phyloP scores from a whole-genome alignment of 2,113 vertebrate species.

The Toxotes jaculatrix region DNA sequence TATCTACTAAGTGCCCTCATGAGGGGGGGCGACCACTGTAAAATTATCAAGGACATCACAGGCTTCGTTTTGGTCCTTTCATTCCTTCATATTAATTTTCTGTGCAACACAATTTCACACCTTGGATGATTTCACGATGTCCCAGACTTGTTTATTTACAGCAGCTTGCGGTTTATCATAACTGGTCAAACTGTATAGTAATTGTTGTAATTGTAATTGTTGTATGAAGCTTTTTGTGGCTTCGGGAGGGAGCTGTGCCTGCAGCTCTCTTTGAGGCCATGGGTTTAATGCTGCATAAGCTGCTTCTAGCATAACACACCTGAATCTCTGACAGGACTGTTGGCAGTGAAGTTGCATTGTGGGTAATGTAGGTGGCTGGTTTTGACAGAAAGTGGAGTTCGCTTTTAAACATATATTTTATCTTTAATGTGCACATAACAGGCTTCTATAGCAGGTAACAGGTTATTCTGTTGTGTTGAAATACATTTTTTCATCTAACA shows the following conservation, averaged over 20 bases:
- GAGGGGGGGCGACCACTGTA: neutral
- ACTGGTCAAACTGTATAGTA: neutral
- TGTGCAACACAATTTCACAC: neutral
- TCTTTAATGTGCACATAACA: too few species aligned
- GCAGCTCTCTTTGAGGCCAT: neutral
- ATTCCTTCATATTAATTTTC: neutral
- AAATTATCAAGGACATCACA: neutral
- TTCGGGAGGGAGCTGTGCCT: too few species aligned
- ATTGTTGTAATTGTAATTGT: too few species aligned
- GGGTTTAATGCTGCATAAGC: neutral
- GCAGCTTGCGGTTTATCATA: neutral
- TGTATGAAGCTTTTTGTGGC: too few species aligned
- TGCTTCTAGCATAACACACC: neutral
- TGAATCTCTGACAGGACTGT: too few species aligned
- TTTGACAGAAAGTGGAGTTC: neutral
- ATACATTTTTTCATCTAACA: too few species aligned
- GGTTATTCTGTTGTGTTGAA: neutral
- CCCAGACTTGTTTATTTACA: neutral
- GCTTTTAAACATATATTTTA: neutral
- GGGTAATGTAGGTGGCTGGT: neutral
- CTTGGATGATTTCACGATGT: neutral
- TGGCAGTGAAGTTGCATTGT: neutral
- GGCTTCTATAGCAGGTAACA: neutral
- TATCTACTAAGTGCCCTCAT: conserved; percentile 16
- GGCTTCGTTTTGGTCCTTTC: neutral